Conservation (phyloP, 2,797 vertebrate genomes). For the Chelmon rostratus region DNA sequence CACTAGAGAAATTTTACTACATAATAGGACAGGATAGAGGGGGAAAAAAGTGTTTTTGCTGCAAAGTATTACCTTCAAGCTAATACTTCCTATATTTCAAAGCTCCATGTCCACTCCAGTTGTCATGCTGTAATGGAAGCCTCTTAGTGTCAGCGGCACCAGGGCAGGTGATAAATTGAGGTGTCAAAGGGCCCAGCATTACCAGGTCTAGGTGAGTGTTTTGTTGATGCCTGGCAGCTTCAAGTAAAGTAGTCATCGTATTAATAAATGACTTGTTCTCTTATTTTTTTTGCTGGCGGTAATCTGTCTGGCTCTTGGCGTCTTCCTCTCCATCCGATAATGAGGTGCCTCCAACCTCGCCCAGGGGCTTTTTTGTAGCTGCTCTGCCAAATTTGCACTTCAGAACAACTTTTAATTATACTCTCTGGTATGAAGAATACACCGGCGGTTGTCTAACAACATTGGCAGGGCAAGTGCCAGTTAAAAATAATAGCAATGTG, state of each 20-base stretch:
- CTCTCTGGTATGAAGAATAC: slow-evolving; percentile 68
- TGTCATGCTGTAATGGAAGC: slow-evolving; percentile 20
- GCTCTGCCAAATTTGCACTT: slow-evolving; percentile 76
- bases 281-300: slow-evolving; percentile 59
- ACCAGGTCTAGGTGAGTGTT: slow-evolving; percentile 31
- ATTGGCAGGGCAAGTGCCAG: slow-evolving; percentile 40
- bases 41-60: neutral
- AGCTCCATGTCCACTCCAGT: slow-evolving; percentile 4
- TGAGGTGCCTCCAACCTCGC: slow-evolving; percentile 76
- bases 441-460: slow-evolving; percentile 48
- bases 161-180: slow-evolving; percentile 31
- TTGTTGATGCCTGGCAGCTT: slow-evolving; percentile 62
- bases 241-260: slow-evolving; percentile 57
- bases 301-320: slow-evolving; percentile 75
- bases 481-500: slow-evolving; percentile 52
- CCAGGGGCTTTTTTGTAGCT: slow-evolving; percentile 60
- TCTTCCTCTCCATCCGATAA: slow-evolving; percentile 69
- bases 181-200: slow-evolving; percentile 51
- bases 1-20: neutral
- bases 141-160: slow-evolving; percentile 19
- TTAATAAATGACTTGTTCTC: slow-evolving; percentile 69
- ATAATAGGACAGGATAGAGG: neutral
- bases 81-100: slow-evolving; percentile 12
- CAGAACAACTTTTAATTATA: slow-evolving; percentile 81
- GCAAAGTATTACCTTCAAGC: neutral